phyloP scores from a whole-genome alignment of 1,140 invertebrate genomes.

The Drosophila athabasca region DNA sequence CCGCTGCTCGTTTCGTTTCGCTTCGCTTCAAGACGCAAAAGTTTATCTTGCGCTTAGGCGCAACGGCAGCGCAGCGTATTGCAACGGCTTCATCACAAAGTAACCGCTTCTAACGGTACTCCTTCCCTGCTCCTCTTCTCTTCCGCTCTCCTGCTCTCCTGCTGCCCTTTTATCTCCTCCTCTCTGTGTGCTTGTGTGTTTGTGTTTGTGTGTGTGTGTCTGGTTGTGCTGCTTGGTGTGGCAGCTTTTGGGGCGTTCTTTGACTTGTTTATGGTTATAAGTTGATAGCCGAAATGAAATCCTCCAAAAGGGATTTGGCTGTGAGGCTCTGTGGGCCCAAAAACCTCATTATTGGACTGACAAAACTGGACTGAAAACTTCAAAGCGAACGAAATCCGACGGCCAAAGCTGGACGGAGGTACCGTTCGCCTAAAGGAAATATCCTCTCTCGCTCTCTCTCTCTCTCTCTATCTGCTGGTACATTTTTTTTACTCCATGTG shows the following conservation, averaged over 20 bases:
- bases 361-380: background rate
- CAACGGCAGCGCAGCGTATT: constrained; percentile 34
- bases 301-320: constrained; percentile 56
- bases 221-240: constrained; percentile 32
- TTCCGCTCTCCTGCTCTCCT: background rate
- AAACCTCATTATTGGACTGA: constrained; percentile 34
- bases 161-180: no score
- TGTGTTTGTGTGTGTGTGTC: constrained; percentile 6
- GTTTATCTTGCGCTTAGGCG: constrained; percentile 74
- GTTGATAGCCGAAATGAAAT: constrained; percentile 75
- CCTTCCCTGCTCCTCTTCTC: constrained; percentile 1
- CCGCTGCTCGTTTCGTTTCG: constrained; percentile 31
- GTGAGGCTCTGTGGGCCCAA: constrained; percentile 21
- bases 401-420: constrained; percentile 39
- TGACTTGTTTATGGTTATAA: constrained; percentile 77
- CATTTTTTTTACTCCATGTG: background rate
- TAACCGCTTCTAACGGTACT: constrained; percentile 2
- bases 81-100: constrained; percentile 62
- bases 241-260: constrained; percentile 56
- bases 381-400: constrained; percentile 44
- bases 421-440: constrained; percentile 42
- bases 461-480: background rate
- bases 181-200: constrained; percentile 12
- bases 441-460: background rate
- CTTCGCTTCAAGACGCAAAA: constrained; percentile 71